Evolutionary conservation across 2,113 vertebrate species (phyloP).

Genomic region (Lichenostomus cassidix): DNA sequence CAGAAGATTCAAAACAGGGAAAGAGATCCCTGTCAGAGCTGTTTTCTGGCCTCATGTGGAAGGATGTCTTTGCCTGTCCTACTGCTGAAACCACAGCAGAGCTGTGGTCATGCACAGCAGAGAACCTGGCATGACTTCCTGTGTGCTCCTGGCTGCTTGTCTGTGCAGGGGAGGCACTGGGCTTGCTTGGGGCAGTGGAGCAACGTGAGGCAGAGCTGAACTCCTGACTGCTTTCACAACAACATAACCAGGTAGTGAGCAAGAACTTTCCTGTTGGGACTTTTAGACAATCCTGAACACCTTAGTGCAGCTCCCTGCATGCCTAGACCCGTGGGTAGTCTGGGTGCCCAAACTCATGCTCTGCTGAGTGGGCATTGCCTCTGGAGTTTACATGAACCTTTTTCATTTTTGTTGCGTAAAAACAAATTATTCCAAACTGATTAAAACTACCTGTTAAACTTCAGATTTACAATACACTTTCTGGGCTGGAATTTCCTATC

Average conservation of each 20-base stretch:
- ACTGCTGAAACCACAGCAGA: background rate
- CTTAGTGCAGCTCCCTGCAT: rapidly evolving
- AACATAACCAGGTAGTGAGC: rapidly evolving
- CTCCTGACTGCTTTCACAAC: background rate
- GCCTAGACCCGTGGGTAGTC: rapidly evolving
- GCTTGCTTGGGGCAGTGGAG: background rate
- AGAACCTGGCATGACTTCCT: too few species aligned
- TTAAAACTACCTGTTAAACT: background rate
- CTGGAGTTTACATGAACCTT: background rate
- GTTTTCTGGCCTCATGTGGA: background rate
- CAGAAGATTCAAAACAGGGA: background rate
- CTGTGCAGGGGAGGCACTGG: rapidly evolving
- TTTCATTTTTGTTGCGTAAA: background rate
- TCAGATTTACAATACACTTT: background rate
- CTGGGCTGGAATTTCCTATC: background rate
- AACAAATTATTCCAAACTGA: background rate
- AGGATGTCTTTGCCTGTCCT: background rate
- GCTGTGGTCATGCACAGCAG: background rate
- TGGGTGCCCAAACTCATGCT: background rate
- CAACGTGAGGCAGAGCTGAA: background rate
- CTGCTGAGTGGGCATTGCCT: background rate
- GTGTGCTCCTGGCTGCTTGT: background rate
- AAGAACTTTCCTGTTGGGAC: background rate
- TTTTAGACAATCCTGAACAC: background rate
- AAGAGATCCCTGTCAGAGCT: background rate